Evolutionary conservation across 1,140 invertebrate species (phyloP), one percentile per base, ranked within the genome.

Genomic region (Anastrepha ludens): DNA sequence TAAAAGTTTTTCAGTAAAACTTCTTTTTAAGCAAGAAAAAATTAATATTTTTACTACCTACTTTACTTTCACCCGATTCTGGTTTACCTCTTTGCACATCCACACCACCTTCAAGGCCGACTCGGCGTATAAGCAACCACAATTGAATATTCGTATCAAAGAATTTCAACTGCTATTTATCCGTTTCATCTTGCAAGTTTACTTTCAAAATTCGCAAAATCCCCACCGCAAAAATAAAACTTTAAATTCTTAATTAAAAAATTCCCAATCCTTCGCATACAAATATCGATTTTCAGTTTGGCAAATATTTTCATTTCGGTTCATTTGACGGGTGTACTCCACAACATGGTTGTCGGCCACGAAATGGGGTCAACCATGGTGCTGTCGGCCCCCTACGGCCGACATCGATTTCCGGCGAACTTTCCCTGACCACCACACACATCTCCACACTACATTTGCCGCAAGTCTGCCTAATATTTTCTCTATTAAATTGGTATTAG

Each of bases 401-500:
- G 47, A 15, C 67, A 81, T 81, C 17, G 9, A 81, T 81, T 81
- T 20, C 74, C 50, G 6, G 47, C 74, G 41, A 81, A 55, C 74
- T 58, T 47, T 47, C 44, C 20, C 41, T 74, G 41, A 15, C 41
- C 41, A 3, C 17, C 41, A n/a, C 17, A 3, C 60, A 8, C 60
- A 62, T n/a, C 60, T n/a, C 60, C 60, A 11, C 60, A 1, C 60
- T n/a, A 13, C 60, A 13, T n/a, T 62, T 62, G 5, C 15, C 3
- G 74, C n/a, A 6, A 17, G 9, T 55, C 17, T 29, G 29, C 29
- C 29, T 9, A 50, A 81, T 81, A 81, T 81, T 50, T 81, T 20
- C 74, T 17, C 55, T 81, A 81, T 81, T 81, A 81, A 81, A 81
- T 81, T 55, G 39, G 74, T 47, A 55, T 81, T 81, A 81, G 74